These are phyloP conservation scores for Alviniconcha marisindica DNA, from an alignment of 1,140 invertebrate species.

Conservation along the genomic window DNA sequence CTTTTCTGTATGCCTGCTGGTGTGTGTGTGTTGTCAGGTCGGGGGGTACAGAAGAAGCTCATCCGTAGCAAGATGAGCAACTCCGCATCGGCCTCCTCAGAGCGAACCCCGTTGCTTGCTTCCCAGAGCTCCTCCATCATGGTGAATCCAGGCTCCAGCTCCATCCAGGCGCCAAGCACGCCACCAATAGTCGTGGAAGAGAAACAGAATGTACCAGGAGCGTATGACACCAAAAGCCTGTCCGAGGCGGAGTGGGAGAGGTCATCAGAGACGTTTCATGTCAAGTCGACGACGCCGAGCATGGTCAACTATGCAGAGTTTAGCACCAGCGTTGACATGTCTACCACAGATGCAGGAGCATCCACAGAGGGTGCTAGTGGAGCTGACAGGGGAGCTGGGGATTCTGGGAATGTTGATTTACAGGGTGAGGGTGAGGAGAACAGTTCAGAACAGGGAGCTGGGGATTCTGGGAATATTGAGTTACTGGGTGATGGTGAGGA, in stretches of 20 bases:
- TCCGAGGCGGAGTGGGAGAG: conserved; percentile 49
- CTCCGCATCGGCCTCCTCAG: conserved; percentile 34
- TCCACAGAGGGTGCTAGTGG: no score
- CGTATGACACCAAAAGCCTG: conserved; percentile 6
- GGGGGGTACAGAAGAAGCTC: conserved; percentile 51
- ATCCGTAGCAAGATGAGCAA: conserved; percentile 33
- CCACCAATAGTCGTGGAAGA: neutral
- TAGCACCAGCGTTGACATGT: conserved; percentile 46
- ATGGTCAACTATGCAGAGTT: conserved; percentile 62
- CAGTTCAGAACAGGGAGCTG: no score
- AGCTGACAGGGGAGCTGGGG: no score
- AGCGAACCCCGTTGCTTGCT: conserved; percentile 54
- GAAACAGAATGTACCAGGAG: neutral
- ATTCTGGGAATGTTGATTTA: no score
- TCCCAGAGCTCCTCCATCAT: conserved; percentile 1
- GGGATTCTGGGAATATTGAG: no score
- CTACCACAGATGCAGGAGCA: no score
- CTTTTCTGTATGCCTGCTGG: no score
- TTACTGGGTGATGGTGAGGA: no score
- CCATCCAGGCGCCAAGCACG: neutral
- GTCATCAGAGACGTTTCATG: conserved; percentile 37
- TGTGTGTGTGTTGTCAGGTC: conserved; percentile 48
- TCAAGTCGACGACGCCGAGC: conserved; percentile 52
- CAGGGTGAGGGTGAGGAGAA: no score
- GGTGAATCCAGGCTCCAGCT: neutral